Percentiles rank a stretch among this genome's conserved stretches.
These are phyloP conservation scores for Tenualosa thibaudeaui DNA, from an alignment of 2,797 vertebrate species.

Conservation along the genomic window DNA sequence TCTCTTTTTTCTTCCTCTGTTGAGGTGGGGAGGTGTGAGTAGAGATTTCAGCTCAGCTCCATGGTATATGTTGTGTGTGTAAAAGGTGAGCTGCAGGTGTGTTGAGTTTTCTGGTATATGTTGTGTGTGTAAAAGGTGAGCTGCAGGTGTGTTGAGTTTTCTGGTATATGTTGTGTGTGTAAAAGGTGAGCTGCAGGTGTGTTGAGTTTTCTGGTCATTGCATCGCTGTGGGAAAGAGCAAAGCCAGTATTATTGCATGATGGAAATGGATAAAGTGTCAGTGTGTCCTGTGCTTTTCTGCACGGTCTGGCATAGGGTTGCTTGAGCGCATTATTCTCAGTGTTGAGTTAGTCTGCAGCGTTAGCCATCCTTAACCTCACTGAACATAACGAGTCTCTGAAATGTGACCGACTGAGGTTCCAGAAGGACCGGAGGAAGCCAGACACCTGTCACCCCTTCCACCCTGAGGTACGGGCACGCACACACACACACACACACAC, in stretches of 20 bases:
- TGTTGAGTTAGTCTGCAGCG: not conserved
- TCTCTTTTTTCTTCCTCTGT: not conserved
- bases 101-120: not conserved
- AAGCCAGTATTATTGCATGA: not conserved
- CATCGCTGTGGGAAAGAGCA: not conserved
- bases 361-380: conserved; percentile 73
- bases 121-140: not conserved
- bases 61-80: not conserved
- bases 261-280: not conserved
- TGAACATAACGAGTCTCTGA: conserved; percentile 98
- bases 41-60: not conserved
- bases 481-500: not conserved
- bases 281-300: not conserved
- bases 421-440: conserved; percentile 96
- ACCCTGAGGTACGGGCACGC: conserved; percentile 84
- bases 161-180: not conserved
- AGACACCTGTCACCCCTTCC: conserved; percentile 95
- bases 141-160: not conserved
- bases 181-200: not conserved
- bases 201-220: not conserved
- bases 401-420: conserved; percentile 93
- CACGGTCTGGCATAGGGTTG: not conserved
- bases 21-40: not conserved
- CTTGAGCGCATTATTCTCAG: not conserved
- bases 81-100: not conserved